Percentiles rank a stretch among this genome's conserved stretches.
Evolutionary conservation across 2,113 vertebrate genomes (phyloP).

Genomic region (Archocentrus centrarchus): DNA sequence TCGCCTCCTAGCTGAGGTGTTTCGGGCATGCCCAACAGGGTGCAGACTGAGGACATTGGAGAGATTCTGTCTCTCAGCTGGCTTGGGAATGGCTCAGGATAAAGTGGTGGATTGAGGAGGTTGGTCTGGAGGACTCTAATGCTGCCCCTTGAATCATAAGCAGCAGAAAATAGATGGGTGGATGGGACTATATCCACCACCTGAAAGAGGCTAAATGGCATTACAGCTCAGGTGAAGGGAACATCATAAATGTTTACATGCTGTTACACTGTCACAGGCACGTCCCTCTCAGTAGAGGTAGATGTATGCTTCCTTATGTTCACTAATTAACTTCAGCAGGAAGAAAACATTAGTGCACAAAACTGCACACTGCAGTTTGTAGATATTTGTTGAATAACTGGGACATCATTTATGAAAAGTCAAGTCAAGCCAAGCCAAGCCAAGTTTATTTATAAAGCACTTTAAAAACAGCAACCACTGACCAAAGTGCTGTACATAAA

Average conservation of each 20-base stretch:
- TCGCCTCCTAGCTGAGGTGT: background rate
- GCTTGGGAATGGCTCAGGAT: background rate
- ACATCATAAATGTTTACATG: accelerated
- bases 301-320: background rate
- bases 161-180: background rate
- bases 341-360: no score
- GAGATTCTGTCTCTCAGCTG: background rate
- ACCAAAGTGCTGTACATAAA: no score
- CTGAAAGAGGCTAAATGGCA: background rate
- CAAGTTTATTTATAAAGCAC: no score
- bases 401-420: background rate
- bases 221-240: background rate
- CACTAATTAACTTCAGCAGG: background rate
- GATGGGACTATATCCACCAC: background rate
- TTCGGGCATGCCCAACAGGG: background rate
- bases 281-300: background rate
- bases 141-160: no score
- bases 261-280: background rate
- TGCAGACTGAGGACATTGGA: background rate
- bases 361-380: accelerated
- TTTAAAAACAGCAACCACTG: no score
- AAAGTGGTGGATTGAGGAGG: accelerated
- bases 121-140: background rate
- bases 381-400: background rate
- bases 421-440: no score